Percentiles rank a stretch among this genome's conserved stretches.
phyloP scores from a whole-genome alignment of 2,113 vertebrate genomes.

The Myanophis thanlyinensis region DNA sequence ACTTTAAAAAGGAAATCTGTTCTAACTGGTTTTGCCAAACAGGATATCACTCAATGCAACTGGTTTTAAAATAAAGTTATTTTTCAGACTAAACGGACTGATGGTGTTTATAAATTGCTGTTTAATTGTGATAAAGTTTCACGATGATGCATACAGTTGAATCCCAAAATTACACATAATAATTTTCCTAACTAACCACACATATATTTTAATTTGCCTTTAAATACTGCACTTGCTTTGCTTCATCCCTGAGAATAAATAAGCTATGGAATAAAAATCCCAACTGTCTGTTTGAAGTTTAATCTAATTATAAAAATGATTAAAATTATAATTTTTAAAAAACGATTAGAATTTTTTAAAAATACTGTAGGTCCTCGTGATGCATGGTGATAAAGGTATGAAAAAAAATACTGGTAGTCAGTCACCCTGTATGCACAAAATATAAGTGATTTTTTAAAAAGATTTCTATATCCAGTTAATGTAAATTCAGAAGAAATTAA shows the following conservation, averaged over 20 bases:
- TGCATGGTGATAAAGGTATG: not conserved
- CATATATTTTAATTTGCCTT: not conserved
- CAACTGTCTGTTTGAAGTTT: not conserved
- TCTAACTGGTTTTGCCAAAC: conserved; percentile 70
- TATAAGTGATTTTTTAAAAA: not conserved
- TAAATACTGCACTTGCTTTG: not conserved
- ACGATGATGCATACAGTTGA: not conserved
- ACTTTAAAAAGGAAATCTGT: conserved; percentile 48
- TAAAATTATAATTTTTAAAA: not conserved
- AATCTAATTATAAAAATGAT: not conserved
- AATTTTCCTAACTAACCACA: not conserved
- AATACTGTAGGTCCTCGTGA: not conserved
- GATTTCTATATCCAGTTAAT: not conserved
- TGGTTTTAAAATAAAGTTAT: conserved; percentile 80
- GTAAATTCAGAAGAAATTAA: not conserved
- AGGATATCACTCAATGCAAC: conserved; percentile 72
- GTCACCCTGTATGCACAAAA: not conserved
- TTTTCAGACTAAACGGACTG: conserved; percentile 72
- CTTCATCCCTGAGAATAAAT: not conserved
- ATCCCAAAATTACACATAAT: not conserved
- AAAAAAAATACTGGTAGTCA: not conserved
- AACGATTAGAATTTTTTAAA: not conserved
- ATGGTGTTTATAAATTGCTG: conserved; percentile 18
- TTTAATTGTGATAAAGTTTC: not conserved
- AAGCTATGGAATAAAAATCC: not conserved